These are phyloP conservation scores for Euplagia quadripunctaria DNA, from an alignment of 2,888 invertebrate species.

Conservation along the genomic window DNA sequence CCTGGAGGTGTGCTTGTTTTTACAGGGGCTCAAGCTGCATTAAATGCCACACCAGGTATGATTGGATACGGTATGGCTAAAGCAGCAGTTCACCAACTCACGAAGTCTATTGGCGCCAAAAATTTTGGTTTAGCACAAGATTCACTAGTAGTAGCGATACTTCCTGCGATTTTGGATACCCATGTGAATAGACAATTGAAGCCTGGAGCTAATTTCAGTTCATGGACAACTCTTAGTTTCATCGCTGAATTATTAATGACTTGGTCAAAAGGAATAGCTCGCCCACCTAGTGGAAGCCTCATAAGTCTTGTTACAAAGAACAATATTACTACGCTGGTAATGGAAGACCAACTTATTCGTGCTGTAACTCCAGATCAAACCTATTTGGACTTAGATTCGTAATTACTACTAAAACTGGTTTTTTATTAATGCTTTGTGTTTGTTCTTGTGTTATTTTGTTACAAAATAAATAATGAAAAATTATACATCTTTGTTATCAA, in stretches of 20 bases:
- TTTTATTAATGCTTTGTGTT: neutral
- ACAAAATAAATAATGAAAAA: neutral
- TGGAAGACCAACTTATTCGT: constrained; percentile 33
- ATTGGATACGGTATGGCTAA: constrained; percentile 92
- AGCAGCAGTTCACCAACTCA: constrained; percentile 98
- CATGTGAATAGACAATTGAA: constrained; percentile 99
- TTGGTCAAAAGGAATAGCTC: constrained; percentile 93
- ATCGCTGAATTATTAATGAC: constrained; percentile 95
- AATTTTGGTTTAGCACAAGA: constrained; percentile 95
- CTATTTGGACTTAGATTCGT: neutral
- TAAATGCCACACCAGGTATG: constrained; percentile 93
- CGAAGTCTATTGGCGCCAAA: constrained; percentile 93
- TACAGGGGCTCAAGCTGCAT: constrained; percentile 98
- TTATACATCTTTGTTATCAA: neutral
- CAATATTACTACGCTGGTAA: constrained; percentile 90
- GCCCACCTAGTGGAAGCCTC: constrained; percentile 96
- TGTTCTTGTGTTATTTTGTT: neutral
- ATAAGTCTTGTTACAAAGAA: constrained; percentile 96
- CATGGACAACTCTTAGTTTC: constrained; percentile 97
- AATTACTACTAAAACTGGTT: neutral
- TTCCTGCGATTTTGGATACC: constrained; percentile 98
- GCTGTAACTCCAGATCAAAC: neutral
- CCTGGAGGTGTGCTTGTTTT: constrained; percentile 96
- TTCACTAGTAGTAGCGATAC: constrained; percentile 92
- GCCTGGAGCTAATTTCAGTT: constrained; percentile 95